Conservation (phyloP, 2,113 vertebrate genomes). For the Anas platyrhynchos region DNA sequence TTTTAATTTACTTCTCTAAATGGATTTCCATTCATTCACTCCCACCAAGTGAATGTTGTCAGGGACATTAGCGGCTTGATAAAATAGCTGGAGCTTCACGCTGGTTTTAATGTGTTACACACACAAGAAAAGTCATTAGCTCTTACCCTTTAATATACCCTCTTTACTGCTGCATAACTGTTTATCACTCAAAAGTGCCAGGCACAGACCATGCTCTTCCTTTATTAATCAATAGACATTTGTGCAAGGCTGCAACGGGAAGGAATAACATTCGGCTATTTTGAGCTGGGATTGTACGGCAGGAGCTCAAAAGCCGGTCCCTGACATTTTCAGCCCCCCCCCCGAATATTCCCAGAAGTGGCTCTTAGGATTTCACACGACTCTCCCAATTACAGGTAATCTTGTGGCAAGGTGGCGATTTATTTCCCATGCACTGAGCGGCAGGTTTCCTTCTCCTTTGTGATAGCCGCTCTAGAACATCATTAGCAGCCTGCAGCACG, state of each 20-base stretch:
- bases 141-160: conserved; percentile 53
- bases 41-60: conserved; percentile 55
- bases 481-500: not conserved
- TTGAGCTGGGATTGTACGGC: not conserved
- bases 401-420: not conserved
- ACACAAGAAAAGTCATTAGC: conserved; percentile 59
- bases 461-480: not conserved
- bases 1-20: conserved; percentile 72
- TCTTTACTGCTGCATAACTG: conserved; percentile 36
- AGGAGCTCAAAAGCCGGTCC: not conserved
- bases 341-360: not conserved
- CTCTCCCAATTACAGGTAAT: not conserved
- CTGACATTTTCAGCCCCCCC: not conserved
- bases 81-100: conserved; percentile 57
- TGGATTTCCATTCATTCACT: conserved; percentile 59
- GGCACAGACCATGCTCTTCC: not conserved
- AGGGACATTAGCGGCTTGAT: conserved; percentile 65
- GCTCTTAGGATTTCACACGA: not conserved
- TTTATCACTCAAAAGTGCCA: conserved; percentile 52
- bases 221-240: conserved; percentile 19
- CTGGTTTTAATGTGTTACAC: conserved; percentile 49
- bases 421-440: not conserved
- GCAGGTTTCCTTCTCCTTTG: not conserved
- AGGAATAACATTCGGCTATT: not conserved
- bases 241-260: not conserved